Conservation (phyloP, 2,797 vertebrate genomes). For the Champsocephalus esox region DNA sequence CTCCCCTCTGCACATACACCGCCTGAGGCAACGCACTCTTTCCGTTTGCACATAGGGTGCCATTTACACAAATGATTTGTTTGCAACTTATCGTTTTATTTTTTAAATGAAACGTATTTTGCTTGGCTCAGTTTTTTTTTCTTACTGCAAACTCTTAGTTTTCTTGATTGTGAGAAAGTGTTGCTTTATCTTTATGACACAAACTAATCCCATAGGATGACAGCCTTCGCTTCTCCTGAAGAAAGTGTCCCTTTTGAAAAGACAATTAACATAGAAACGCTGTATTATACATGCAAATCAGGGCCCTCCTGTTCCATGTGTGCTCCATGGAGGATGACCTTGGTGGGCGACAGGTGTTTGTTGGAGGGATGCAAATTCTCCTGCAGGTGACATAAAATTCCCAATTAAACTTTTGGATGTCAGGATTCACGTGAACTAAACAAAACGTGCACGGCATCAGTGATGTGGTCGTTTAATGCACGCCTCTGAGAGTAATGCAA, state of each 20-base stretch:
- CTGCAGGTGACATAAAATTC: conserved; percentile 79
- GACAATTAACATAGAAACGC: conserved; percentile 65
- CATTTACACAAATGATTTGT: too few species aligned
- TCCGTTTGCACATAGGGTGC: conserved; percentile 16
- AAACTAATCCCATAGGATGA: too few species aligned
- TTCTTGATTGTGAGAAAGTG: too few species aligned
- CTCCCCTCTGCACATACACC: conserved; percentile 53
- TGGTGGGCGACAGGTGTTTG: conserved; percentile 81
- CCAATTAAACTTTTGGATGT: conserved; percentile 81
- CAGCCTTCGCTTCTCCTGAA: conserved; percentile 43
- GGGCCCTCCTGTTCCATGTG: conserved; percentile 32
- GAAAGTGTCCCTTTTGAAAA: conserved; percentile 65
- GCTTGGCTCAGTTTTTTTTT: too few species aligned
- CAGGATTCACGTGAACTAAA: conserved; percentile 69
- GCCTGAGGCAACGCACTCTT: conserved; percentile 52
- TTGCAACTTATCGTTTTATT: too few species aligned
- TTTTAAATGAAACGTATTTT: too few species aligned
- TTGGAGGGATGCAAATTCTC: conserved; percentile 71
- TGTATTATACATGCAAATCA: conserved; percentile 77
- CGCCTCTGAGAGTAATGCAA: conserved; percentile 28
- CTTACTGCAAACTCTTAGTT: too few species aligned
- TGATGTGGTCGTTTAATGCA: conserved; percentile 31
- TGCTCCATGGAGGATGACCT: conserved; percentile 70
- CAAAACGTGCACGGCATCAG: conserved; percentile 62
- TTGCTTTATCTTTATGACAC: too few species aligned